These are phyloP conservation scores for Ylistrum balloti DNA, from an alignment of 1,140 invertebrate genomes.

Conservation along the genomic window DNA sequence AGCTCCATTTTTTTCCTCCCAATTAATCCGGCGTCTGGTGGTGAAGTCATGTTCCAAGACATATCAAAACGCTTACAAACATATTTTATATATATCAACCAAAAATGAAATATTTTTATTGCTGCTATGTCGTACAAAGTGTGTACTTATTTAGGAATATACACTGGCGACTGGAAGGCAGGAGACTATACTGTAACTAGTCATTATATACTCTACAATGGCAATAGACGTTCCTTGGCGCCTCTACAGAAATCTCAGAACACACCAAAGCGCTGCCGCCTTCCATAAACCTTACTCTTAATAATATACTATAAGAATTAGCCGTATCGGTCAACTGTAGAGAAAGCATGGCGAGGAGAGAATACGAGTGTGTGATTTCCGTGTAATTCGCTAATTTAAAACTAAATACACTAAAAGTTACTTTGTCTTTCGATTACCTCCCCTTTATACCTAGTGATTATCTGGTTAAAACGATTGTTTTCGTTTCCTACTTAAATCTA, in stretches of 20 bases:
- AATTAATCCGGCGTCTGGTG: neutral
- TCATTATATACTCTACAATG: neutral
- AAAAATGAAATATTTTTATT: slow-evolving; percentile 36
- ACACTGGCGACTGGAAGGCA: neutral
- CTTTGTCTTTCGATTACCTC: neutral
- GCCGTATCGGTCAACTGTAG: neutral
- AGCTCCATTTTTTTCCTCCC: neutral
- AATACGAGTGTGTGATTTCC: neutral
- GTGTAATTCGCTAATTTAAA: slow-evolving; percentile 12
- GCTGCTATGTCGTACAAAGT: neutral
- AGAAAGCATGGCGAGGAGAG: neutral
- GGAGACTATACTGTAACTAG: neutral
- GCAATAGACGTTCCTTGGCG: neutral
- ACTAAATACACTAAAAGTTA: neutral
- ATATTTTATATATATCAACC: neutral
- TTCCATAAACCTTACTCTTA: slow-evolving; percentile 20
- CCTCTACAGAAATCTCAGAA: neutral
- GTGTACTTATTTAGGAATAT: slow-evolving; percentile 20
- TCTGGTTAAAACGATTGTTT: neutral
- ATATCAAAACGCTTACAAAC: neutral
- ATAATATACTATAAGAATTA: slow-evolving; percentile 19
- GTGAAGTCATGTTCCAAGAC: neutral
- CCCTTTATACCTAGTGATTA: slow-evolving; percentile 15
- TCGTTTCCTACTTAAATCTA: neutral
- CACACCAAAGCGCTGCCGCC: neutral